Conservation (phyloP, 2,113 vertebrate species). For the Etia nguti region DNA sequence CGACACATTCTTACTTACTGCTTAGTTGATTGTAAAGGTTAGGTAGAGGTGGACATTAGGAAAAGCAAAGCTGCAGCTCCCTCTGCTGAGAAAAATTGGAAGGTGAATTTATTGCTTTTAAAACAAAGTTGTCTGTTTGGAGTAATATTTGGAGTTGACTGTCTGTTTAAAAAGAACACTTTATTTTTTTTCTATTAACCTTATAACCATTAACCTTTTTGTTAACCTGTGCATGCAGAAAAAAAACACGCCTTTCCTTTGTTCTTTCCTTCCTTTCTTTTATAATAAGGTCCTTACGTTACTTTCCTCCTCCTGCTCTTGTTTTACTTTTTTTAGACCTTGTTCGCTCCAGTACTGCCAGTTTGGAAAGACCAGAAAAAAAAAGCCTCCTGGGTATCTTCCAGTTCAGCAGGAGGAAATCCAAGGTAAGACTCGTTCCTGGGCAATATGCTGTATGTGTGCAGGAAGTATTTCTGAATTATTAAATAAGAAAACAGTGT, state of each 20-base stretch:
- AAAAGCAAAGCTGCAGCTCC: slow-evolving; percentile 19
- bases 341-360: slow-evolving; percentile 68
- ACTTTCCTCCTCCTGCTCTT: not conserved
- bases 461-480: not conserved
- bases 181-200: not conserved
- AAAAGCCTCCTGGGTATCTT: slow-evolving; percentile 86
- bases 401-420: slow-evolving; percentile 78
- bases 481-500: not conserved
- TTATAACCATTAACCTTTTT: not conserved
- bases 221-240: not conserved
- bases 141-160: not conserved
- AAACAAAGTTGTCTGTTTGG: not conserved
- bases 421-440: slow-evolving; percentile 74
- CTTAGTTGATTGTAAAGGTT: not conserved
- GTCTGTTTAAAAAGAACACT: not conserved
- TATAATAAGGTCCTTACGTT: not conserved
- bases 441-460: not conserved
- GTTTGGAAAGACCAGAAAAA: slow-evolving; percentile 75
- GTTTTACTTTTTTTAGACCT: slow-evolving; percentile 70
- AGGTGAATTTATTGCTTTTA: not conserved
- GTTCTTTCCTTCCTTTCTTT: not conserved
- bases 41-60: not conserved
- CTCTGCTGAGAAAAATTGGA: slow-evolving; percentile 40
- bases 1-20: not conserved
- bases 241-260: not conserved